Evolutionary conservation across 2,888 invertebrate genomes (phyloP), one percentile per base, ranked within the genome.

Genomic region (Ornithoptera priamus): DNA sequence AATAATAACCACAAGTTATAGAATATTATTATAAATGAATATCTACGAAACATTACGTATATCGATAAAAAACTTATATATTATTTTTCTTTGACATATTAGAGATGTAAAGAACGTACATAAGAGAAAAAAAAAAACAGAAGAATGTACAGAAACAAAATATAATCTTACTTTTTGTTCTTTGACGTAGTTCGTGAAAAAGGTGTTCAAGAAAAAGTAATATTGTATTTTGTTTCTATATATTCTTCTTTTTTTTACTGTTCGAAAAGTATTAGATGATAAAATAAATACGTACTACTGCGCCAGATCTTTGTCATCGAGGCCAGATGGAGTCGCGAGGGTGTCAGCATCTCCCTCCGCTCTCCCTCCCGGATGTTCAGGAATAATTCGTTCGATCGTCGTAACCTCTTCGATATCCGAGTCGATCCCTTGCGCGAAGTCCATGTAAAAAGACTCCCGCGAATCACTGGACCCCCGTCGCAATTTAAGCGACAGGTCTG

Each of bases 341-440:
- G 93, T 93, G 73, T 93, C 93, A 3, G 92, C 81, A 75, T 93
- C 93, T 1, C 90, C 92, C 78, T 92, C 92, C 2, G 85, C 80
- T 74, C 90, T 80, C 22, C 91, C 91, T 0, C 85, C 92, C 72
- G 87, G 91, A 75, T 93, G 90, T 79, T 93, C 93, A 69, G 93
- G 93, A 62, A 93, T 93, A 71, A 92, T 88, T 62, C 94, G 93
- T 78, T 94, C 93, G 64, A 95, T 94, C 68, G 95, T 95, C 62
- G 96, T 95, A 82, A 97, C 96, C 88, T 97, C 97, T 85, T 97
- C 97, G 80, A 97, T 97, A 84, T 97, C 97, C 24, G 97, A 97
- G 88, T 97, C 97, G 84, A 97, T 97, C 72, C 97, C 97, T 92
- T 96, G 96, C 80, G 97, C 97, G 85, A 97, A 97, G 90, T 97